Evolutionary conservation across 2,888 invertebrate genomes (phyloP).

Genomic region (Acholoe squamosa): DNA sequence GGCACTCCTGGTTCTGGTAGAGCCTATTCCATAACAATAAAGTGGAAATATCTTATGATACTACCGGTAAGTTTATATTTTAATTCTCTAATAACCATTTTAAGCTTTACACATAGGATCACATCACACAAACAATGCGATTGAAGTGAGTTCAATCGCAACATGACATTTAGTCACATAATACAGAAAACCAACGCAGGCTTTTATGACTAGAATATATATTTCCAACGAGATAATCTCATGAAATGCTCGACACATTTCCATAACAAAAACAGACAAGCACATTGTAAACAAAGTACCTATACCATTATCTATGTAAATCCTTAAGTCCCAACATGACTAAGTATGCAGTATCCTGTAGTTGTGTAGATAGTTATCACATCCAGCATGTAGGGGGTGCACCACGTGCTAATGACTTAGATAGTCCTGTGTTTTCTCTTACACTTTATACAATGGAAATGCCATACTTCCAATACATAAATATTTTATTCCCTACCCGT

Average conservation of each 20-base stretch:
- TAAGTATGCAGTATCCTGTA: neutral
- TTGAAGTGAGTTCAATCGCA: too few relatives aligned
- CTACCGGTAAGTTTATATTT: too few relatives aligned
- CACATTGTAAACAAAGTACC: neutral
- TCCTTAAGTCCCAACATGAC: neutral
- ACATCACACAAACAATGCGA: too few relatives aligned
- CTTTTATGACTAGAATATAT: neutral
- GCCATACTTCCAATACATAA: too few relatives aligned
- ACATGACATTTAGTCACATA: too few relatives aligned
- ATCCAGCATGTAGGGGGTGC: neutral
- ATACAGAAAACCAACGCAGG: neutral
- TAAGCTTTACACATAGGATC: too few relatives aligned
- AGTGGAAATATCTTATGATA: too few relatives aligned
- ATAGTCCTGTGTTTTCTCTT: neutral
- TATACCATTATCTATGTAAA: neutral
- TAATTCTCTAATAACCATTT: too few relatives aligned
- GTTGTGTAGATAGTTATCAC: conserved; percentile 37
- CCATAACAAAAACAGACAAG: neutral
- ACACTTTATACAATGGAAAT: too few relatives aligned
- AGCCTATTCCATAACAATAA: too few relatives aligned
- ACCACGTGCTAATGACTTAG: neutral
- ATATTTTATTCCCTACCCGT: too few relatives aligned
- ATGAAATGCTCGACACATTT: neutral
- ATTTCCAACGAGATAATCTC: conserved; percentile 17
- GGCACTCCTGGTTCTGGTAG: too few relatives aligned